Base-by-base conservation (phyloP, 2,113 vertebrate genomes). In the Actenoides lindsayi region DNA sequence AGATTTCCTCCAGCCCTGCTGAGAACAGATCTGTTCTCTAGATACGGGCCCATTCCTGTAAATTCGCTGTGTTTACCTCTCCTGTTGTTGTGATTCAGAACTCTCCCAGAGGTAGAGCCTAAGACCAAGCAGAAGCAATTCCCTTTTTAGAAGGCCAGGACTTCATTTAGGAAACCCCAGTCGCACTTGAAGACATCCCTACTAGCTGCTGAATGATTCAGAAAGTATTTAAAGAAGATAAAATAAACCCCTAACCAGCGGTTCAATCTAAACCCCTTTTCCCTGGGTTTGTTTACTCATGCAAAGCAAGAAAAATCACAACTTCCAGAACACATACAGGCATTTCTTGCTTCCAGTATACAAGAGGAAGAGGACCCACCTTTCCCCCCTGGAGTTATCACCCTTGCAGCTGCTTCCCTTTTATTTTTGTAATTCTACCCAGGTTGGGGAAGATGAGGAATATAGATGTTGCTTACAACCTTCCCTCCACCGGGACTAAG, bases 391-490 rank as follows among this genome's bases (percentile, higher is more conserved):
- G 0, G 12, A 81, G 19, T 92, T 90, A 96, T 90, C 80, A 94
- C 57, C 53, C 77, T 81, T 50, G 18, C 95, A 96, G 92, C 94
- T 96, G 92, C 62, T 97, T 97, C 96, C 96, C 80, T 92, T 89
- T 39, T 31, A 46, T 37, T 62, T 92, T 80, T 53, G 87, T 23
- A 92, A 70, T 46, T 77, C 56, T n/a, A 46, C 39, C 6, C 28
- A 13, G 41, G 70, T 60, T 0, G 9, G 59, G 35, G 31, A 57
- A 89, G 80, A 68, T 23, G 71, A 44, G 28, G 44, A 91, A 62
- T 1, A 0, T 17, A 11, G 33, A 33, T 27, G 3, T 20, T 44
- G 9, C 80, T 64, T 30, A 5, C 48, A 87, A 87, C 62, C 86
- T 92, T 60, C 82, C 31, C 0, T 85, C 82, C 41, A 27, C 57